Evolutionary conservation across 2,797 vertebrate species (phyloP).

Genomic region (Cyclopterus lumpus): DNA sequence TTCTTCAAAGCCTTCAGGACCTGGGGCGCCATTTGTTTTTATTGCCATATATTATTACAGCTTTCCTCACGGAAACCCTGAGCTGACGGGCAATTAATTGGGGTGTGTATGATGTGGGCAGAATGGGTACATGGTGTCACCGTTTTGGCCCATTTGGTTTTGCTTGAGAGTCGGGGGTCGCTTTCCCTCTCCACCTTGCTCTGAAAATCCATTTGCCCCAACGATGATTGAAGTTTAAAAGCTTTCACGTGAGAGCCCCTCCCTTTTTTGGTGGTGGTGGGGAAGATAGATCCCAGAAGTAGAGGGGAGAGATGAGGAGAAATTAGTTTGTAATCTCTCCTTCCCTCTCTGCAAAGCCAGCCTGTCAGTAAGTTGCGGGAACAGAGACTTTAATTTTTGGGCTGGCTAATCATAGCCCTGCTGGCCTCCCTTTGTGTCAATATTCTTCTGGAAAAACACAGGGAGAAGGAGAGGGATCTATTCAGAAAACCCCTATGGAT

Average conservation of each 20-base stretch:
- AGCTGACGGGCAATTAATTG: constrained; percentile 54
- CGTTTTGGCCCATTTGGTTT: constrained; percentile 62
- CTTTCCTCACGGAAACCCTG: constrained; percentile 56
- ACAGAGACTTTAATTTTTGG: constrained; percentile 61
- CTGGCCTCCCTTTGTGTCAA: constrained; percentile 56
- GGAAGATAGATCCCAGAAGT: constrained; percentile 22
- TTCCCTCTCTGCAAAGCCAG: constrained; percentile 47
- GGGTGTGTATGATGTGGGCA: constrained; percentile 71
- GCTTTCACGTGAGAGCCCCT: constrained; percentile 44
- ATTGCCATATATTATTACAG: constrained; percentile 65
- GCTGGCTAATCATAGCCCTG: constrained; percentile 62
- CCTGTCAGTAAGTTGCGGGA: constrained; percentile 60
- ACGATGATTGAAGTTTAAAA: constrained; percentile 63
- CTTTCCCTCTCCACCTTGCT: constrained; percentile 17
- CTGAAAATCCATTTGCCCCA: neutral
- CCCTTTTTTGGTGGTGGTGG: constrained; percentile 10
- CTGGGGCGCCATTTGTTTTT: constrained; percentile 58
- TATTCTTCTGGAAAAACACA: constrained; percentile 70
- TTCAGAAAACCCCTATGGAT: constrained; percentile 14
- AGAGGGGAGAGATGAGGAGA: constrained; percentile 56
- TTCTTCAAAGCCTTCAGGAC: too few relatives aligned
- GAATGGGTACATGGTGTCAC: constrained; percentile 48
- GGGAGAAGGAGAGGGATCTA: constrained; percentile 4
- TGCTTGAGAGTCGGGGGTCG: constrained; percentile 47
- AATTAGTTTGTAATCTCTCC: constrained; percentile 61